Conservation (phyloP, 1,140 invertebrate species). For the Ips typographus region DNA sequence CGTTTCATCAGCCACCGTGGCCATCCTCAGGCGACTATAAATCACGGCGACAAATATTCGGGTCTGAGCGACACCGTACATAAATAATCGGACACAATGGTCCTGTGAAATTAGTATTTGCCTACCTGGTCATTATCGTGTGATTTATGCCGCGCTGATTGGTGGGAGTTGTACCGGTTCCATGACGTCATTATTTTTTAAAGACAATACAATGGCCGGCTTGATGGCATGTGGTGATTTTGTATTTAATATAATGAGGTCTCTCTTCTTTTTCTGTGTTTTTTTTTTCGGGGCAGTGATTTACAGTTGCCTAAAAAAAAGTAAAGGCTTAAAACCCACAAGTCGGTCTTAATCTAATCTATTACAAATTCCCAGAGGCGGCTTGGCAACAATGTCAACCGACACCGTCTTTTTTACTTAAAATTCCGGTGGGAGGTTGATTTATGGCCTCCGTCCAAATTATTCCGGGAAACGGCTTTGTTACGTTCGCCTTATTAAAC, state of each 20-base stretch:
- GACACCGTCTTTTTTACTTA: conserved; percentile 25
- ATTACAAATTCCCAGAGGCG: background rate
- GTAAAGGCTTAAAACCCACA: background rate
- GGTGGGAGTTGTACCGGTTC: conserved; percentile 8
- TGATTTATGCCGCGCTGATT: conserved; percentile 20
- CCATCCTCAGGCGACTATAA: background rate
- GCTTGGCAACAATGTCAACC: background rate
- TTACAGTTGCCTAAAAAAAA: no score
- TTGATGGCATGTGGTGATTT: no score
- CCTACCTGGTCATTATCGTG: conserved; percentile 36
- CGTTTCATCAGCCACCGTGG: no score
- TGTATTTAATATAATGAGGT: no score
- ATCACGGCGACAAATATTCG: conserved; percentile 4
- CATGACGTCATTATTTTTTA: conserved; percentile 1
- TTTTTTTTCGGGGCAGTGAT: no score
- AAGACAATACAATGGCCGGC: no score
- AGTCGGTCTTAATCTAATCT: background rate
- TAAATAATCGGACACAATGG: conserved; percentile 36
- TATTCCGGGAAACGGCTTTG: conserved; percentile 29
- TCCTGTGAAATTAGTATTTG: conserved; percentile 36
- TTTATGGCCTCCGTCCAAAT: conserved; percentile 30
- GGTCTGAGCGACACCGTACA: conserved; percentile 31
- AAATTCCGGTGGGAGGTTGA: conserved; percentile 31
- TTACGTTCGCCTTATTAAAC: conserved; percentile 27
- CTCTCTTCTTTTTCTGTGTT: no score